Evolutionary conservation across 2,797 vertebrate genomes (phyloP), one percentile per base, ranked within the genome.

Genomic region (Sorex maritimensis): DNA sequence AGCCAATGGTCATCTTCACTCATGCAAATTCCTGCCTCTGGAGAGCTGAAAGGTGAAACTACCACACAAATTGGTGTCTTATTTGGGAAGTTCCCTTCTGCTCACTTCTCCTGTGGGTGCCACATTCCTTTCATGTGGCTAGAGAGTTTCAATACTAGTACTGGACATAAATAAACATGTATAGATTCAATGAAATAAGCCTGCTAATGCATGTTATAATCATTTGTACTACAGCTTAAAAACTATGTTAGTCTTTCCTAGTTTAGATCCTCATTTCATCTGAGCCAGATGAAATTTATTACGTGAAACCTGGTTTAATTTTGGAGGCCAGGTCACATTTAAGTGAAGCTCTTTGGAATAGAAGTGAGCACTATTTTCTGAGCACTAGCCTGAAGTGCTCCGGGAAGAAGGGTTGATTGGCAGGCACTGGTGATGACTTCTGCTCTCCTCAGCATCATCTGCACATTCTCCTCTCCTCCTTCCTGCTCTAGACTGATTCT

Each of bases 291-390:
- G 67, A 94, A 73, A 61, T 75, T 79, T 68, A 23, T 81, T 71
- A 78, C 77, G 58, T 84, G 78, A 74, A 83, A 81, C 65, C 6
- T 49, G 81, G 34, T 21, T 88, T 87, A 58, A 86, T 72, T 96
- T 55, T 15, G 63, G 80, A 91, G 44, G 81, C 65, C 58, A 84
- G 91, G 79, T 80, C 28, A 61, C 8, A 68, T 2, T 23, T 41
- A 52, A 73, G 41, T 38, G 21, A 63, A 67, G 6, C 49, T 72
- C 75, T 78, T 58, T 85, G 93, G 23, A 61, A 44, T 0, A 73
- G 46, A 38, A 30, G 9, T 34, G 55, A 68, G 46, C 8, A 34
- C 63, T 21, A 58, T 67, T 6, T 24, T 81, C 73, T 55, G 9
- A 46, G 28, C 17, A 41, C 26, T 23, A 28, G 24, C 10, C 30